Percentiles rank a stretch among this genome's conserved stretches.
Conservation (phyloP, 2,888 invertebrate species). For the Pediacus dermestoides region DNA sequence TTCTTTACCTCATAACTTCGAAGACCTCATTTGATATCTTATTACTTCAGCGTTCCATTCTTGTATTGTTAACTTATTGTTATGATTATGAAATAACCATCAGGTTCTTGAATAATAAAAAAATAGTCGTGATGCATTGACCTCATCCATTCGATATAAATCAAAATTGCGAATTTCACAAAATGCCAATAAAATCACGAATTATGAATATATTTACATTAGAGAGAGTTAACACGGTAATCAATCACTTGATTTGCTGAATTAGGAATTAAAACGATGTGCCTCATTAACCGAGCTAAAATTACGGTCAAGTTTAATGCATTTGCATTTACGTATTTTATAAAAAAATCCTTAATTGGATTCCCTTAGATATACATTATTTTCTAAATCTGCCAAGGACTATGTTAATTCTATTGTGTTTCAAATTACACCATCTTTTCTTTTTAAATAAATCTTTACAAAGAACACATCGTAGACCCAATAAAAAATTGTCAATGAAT, state of each 20-base stretch:
- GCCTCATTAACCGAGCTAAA: no score
- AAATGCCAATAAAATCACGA: slow-evolving; percentile 3
- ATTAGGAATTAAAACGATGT: slow-evolving; percentile 5
- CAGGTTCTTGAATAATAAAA: not conserved
- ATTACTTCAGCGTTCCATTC: no score
- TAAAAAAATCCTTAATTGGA: slow-evolving; percentile 2
- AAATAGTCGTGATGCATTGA: slow-evolving; percentile 1
- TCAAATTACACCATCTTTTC: no score
- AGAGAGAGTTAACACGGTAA: not conserved
- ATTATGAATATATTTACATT: no score
- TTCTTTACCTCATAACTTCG: no score
- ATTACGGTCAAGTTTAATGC: slow-evolving; percentile 5
- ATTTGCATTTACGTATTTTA: not conserved
- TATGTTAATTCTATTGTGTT: no score
- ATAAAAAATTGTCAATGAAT: no score
- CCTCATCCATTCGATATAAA: not conserved
- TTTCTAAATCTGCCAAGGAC: slow-evolving; percentile 6
- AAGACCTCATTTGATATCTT: no score
- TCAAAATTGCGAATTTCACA: not conserved
- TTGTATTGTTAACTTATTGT: no score
- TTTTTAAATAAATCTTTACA: no score
- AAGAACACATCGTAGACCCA: no score
- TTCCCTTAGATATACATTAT: slow-evolving; percentile 5
- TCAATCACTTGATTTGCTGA: slow-evolving; percentile 2
- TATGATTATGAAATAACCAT: no score